Percentiles rank a stretch among this genome's conserved stretches.
Conservation (phyloP, 2,113 vertebrate genomes). For the Neodon shergylaensis region DNA sequence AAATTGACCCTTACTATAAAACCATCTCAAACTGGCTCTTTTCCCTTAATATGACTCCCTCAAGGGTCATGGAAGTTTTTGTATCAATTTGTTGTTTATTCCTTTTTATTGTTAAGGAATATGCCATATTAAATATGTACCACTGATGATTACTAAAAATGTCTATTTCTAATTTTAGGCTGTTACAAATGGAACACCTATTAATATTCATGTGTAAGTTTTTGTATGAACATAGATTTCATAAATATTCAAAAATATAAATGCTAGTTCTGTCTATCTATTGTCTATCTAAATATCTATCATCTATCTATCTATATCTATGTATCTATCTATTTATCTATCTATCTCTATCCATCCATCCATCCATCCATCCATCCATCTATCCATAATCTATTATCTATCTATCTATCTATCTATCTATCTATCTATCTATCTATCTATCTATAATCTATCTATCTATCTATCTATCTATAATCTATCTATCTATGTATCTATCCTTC, state of each 20-base stretch:
- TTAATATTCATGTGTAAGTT: neutral
- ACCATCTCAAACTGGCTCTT: neutral
- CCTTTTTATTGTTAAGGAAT: slow-evolving; percentile 8
- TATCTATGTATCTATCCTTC: neutral
- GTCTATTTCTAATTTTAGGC: neutral
- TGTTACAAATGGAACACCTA: slow-evolving; percentile 10
- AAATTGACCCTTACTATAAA: neutral
- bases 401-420: too few relatives aligned
- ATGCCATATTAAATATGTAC: neutral
- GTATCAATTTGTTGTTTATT: neutral
- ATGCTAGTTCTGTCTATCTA: neutral
- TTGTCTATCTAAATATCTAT: neutral
- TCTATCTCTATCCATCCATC: neutral
- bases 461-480: neutral
- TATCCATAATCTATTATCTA: neutral
- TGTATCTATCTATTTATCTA: neutral
- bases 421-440: neutral
- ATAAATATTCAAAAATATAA: neutral
- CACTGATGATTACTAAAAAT: neutral
- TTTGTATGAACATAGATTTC: neutral
- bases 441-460: neutral
- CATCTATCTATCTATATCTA: too few relatives aligned
- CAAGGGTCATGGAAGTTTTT: neutral
- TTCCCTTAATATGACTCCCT: neutral
- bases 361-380: neutral